phyloP scores from a whole-genome alignment of 2,113 vertebrate species.

The Patagioenas fasciata region DNA sequence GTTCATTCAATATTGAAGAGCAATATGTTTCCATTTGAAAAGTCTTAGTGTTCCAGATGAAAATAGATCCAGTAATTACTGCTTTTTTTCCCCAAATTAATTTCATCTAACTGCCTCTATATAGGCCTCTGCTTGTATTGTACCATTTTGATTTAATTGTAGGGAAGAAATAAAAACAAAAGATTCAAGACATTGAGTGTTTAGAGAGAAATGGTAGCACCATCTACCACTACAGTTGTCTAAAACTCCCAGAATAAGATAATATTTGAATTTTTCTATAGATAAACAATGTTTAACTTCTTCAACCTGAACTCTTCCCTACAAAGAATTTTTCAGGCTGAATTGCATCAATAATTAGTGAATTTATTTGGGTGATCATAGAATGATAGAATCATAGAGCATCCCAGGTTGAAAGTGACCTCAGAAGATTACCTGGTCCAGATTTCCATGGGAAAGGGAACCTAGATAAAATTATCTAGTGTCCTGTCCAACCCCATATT shows the following conservation, averaged over 20 bases:
- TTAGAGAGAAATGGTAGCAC: not conserved
- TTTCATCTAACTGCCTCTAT: not conserved
- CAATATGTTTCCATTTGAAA: not conserved
- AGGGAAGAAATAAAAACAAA: not conserved
- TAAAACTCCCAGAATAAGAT: not conserved
- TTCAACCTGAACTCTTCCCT: not conserved
- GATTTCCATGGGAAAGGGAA: not conserved
- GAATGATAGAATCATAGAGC: not conserved
- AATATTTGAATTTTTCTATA: not conserved
- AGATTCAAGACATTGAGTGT: not conserved
- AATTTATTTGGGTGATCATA: not conserved
- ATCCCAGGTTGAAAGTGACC: not conserved
- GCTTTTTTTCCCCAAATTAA: not conserved
- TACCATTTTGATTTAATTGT: not conserved
- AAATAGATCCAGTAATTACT: not conserved
- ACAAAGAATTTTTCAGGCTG: not conserved
- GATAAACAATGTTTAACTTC: not conserved
- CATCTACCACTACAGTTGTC: not conserved
- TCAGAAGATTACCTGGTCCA: accelerated
- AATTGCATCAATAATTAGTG: not conserved
- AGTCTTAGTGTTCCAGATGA: not conserved
- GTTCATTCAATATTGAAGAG: not conserved
- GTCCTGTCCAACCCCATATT: not conserved
- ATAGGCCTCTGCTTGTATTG: not conserved
- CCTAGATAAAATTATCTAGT: not conserved